Conservation (phyloP, 2,113 vertebrate species). For the Herpailurus yagouaroundi region DNA sequence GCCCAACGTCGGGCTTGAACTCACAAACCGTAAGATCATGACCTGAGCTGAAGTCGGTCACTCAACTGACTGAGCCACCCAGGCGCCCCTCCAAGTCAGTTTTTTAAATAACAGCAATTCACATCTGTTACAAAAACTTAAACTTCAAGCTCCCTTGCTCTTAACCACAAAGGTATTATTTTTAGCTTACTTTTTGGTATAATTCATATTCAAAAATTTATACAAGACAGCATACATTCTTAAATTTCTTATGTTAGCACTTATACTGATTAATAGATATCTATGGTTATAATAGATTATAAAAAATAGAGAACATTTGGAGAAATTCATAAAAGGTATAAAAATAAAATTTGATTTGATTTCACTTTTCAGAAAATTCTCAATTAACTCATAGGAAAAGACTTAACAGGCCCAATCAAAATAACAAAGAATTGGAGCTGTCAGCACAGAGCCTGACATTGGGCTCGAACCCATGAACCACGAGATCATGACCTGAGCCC, state of each 20-base stretch:
- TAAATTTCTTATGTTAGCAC: background rate
- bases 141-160: background rate
- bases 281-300: background rate
- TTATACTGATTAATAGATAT: background rate
- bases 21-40: too few relatives aligned
- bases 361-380: slow-evolving; percentile 11
- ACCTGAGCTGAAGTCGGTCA: too few relatives aligned
- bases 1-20: too few relatives aligned
- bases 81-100: too few relatives aligned
- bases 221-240: background rate
- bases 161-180: background rate
- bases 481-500: too few relatives aligned
- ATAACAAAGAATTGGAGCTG: background rate
- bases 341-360: slow-evolving; percentile 1
- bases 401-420: background rate
- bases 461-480: too few relatives aligned
- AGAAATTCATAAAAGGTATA: background rate
- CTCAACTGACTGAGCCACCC: too few relatives aligned
- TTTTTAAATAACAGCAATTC: background rate
- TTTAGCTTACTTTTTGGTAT: background rate
- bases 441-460: too few relatives aligned
- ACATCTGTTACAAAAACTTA: slow-evolving; percentile 27
- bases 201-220: background rate
- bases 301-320: background rate
- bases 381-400: slow-evolving; percentile 33